A percentile compares a stretch with the other conserved stretches of the same genome.
Evolutionary conservation across 2,888 invertebrate genomes (phyloP).

Genomic region (Drosophila paranaensis): DNA sequence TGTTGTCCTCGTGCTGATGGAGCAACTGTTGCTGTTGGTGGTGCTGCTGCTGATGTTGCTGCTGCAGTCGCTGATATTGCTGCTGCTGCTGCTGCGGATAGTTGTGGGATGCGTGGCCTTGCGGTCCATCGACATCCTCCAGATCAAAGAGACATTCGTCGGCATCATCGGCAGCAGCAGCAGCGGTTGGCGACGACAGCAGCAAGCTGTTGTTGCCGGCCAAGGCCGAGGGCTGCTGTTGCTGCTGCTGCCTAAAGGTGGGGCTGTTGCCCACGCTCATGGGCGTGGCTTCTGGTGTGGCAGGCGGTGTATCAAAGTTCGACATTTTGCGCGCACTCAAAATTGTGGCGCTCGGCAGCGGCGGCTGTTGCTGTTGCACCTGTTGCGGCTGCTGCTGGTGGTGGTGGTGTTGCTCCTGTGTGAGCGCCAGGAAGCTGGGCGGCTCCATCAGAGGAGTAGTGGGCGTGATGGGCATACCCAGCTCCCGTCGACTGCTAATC

Average conservation of each 20-base stretch:
- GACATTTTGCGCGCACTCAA: slow-evolving; percentile 77
- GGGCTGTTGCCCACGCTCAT: slow-evolving; percentile 85
- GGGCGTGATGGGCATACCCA: slow-evolving; percentile 78
- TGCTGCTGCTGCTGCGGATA: slow-evolving; percentile 48
- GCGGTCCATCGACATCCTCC: slow-evolving; percentile 86
- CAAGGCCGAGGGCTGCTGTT: slow-evolving; percentile 22
- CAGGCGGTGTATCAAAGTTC: slow-evolving; percentile 85
- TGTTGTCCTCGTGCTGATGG: slow-evolving; percentile 59
- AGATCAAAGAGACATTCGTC: slow-evolving; percentile 91
- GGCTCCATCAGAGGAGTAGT: slow-evolving; percentile 65
- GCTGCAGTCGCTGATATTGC: slow-evolving; percentile 38
- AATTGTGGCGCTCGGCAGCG: slow-evolving; percentile 48
- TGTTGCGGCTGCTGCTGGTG: slow-evolving; percentile 23
- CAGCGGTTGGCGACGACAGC: slow-evolving; percentile 35
- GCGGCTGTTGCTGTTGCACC: slow-evolving; percentile 42
- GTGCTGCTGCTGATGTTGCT: slow-evolving; percentile 29
- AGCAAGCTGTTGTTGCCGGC: slow-evolving; percentile 12
- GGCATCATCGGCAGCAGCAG: slow-evolving; percentile 83
- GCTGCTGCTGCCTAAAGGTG: slow-evolving; percentile 80
- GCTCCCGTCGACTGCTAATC: slow-evolving; percentile 73
- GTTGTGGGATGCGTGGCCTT: slow-evolving; percentile 19
- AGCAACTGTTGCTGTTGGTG: slow-evolving; percentile 38
- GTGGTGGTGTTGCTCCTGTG: slow-evolving; percentile 23
- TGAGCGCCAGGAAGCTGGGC: slow-evolving; percentile 54
- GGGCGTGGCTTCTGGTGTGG: slow-evolving; percentile 84